These are phyloP conservation scores for Mixornis gularis DNA, from an alignment of 2,113 vertebrate species.

Conservation along the genomic window DNA sequence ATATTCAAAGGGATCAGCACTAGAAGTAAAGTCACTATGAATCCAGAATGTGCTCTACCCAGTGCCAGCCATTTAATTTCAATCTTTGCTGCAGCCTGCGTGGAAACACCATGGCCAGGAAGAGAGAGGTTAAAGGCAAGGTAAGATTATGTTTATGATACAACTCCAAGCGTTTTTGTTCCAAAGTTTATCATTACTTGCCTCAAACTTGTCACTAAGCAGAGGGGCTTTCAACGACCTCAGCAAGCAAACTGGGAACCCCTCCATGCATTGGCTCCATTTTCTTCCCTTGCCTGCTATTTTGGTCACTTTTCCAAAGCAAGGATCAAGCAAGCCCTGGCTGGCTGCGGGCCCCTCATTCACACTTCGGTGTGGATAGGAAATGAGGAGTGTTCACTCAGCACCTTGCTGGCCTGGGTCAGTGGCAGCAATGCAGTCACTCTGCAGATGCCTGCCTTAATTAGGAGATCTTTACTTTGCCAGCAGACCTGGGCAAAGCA, in stretches of 20 bases:
- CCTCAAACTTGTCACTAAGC: not conserved
- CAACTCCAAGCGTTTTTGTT: not conserved
- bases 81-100: not conserved
- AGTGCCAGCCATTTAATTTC: not conserved
- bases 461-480: not conserved
- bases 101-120: not conserved
- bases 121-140: not conserved
- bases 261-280: not conserved
- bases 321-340: not conserved
- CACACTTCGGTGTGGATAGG: not conserved
- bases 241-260: not conserved
- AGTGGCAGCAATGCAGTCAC: not conserved
- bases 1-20: not conserved
- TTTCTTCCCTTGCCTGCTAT: slow-evolving; percentile 7
- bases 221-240: not conserved
- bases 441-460: slow-evolving; percentile 7
- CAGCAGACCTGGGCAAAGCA: not conserved
- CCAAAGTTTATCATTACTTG: not conserved
- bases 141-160: not conserved
- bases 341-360: not conserved
- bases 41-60: not conserved
- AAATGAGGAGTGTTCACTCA: not conserved
- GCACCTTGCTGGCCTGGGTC: not conserved
- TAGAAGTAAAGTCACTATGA: not conserved
- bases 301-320: slow-evolving; percentile 1